Conservation (phyloP, 1,140 invertebrate genomes). For the Conopomorpha cramerella region DNA sequence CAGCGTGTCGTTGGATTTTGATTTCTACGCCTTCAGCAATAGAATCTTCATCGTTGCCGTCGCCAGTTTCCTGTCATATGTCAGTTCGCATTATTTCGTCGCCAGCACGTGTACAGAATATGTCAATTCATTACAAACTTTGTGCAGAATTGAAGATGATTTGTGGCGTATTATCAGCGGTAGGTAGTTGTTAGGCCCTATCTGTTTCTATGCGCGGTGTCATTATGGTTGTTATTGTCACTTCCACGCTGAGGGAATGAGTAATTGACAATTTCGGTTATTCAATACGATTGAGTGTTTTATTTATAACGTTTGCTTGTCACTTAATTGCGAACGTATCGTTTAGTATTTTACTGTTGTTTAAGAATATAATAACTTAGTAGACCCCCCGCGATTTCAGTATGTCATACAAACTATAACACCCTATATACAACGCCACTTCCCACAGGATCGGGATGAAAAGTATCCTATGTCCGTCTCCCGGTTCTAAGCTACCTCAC, state of each 20-base stretch:
- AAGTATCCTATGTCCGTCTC: too few relatives aligned
- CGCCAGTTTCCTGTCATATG: background rate
- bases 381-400: too few relatives aligned
- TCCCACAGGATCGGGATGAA: too few relatives aligned
- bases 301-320: conserved; percentile 11
- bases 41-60: too few relatives aligned
- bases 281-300: conserved; percentile 12
- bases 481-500: too few relatives aligned
- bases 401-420: too few relatives aligned
- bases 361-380: too few relatives aligned
- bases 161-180: conserved; percentile 47
- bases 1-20: too few relatives aligned
- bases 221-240: conserved; percentile 38
- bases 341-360: too few relatives aligned
- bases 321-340: too few relatives aligned
- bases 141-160: conserved; percentile 48
- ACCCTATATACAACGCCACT: too few relatives aligned
- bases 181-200: conserved; percentile 29
- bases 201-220: conserved; percentile 26
- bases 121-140: conserved; percentile 59
- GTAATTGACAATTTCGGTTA: conserved; percentile 37
- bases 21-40: too few relatives aligned
- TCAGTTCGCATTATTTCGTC: conserved; percentile 19
- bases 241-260: conserved; percentile 17
- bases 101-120: conserved; percentile 49